A percentile compares a stretch with the other conserved stretches of the same genome.
These are phyloP conservation scores for Actinia tenebrosa DNA, from an alignment of 64 coral and sea anemone species.

Conservation along the genomic window DNA sequence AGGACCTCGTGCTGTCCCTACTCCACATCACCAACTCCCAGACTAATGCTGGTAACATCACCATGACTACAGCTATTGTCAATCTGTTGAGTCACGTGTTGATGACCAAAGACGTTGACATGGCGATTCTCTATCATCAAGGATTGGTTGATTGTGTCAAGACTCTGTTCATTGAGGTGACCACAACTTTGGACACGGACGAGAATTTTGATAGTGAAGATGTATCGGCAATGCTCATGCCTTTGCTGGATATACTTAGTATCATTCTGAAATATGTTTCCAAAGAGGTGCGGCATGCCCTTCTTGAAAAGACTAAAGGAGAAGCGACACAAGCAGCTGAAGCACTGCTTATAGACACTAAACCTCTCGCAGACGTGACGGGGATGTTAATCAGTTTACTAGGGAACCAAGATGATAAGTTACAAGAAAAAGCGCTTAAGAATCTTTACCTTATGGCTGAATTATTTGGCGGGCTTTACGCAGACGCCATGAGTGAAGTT, in stretches of 20 bases:
- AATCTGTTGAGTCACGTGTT: slow-evolving; percentile 77
- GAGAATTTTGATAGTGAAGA: slow-evolving; percentile 11
- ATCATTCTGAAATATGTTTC: slow-evolving; percentile 81
- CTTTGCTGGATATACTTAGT: slow-evolving; percentile 75
- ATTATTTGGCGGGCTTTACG: slow-evolving; percentile 82
- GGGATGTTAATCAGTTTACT: slow-evolving; percentile 84
- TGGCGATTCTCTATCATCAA: slow-evolving; percentile 73
- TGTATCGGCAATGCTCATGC: slow-evolving; percentile 43
- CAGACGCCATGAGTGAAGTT: slow-evolving; percentile 72
- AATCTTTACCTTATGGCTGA: slow-evolving; percentile 83
- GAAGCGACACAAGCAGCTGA: slow-evolving; percentile 47
- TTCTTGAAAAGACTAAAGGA: slow-evolving; percentile 54
- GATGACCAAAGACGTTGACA: slow-evolving; percentile 50
- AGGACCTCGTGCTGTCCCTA: slow-evolving; percentile 65
- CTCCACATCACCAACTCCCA: slow-evolving; percentile 67
- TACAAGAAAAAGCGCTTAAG: slow-evolving; percentile 69
- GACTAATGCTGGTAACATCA: slow-evolving; percentile 36
- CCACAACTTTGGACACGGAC: slow-evolving; percentile 27
- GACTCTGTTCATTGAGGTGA: slow-evolving; percentile 64
- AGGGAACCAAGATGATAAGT: slow-evolving; percentile 54
- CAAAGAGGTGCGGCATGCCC: slow-evolving; percentile 76
- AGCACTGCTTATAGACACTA: slow-evolving; percentile 73
- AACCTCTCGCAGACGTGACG: slow-evolving; percentile 84
- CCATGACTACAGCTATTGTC: slow-evolving; percentile 61
- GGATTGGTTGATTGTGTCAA: slow-evolving; percentile 87